Conservation (phyloP, 2,888 invertebrate species). For the Platypus cylindrus region DNA sequence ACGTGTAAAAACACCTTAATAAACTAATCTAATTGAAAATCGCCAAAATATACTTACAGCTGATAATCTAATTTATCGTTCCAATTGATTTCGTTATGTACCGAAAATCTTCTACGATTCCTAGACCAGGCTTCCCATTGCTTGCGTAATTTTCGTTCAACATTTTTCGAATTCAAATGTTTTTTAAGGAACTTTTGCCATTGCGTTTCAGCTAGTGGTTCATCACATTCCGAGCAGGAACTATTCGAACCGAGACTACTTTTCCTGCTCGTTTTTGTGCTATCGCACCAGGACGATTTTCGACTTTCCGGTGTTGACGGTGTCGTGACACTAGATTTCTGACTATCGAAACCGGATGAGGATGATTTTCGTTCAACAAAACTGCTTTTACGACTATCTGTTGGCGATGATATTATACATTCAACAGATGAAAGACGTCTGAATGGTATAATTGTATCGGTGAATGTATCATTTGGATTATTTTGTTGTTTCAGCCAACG, state of each 20-base stretch:
- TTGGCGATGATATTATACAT: conserved; percentile 24
- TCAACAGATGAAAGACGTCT: conserved; percentile 24
- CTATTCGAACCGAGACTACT: conserved; percentile 34
- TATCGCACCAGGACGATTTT: conserved; percentile 26
- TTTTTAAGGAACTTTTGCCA: conserved; percentile 31
- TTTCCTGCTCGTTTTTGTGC: conserved; percentile 29
- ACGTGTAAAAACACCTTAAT: too few relatives aligned
- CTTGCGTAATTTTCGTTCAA: conserved; percentile 32
- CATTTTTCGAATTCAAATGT: conserved; percentile 28
- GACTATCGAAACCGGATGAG: conserved; percentile 29
- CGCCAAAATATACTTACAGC: conserved; percentile 23
- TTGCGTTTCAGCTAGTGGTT: conserved; percentile 25
- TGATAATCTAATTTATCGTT: conserved; percentile 20
- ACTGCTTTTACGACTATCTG: conserved; percentile 29
- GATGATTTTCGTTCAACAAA: conserved; percentile 23
- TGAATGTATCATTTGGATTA: conserved; percentile 18
- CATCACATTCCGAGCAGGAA: conserved; percentile 34
- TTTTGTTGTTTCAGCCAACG: conserved; percentile 35
- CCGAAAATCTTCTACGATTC: conserved; percentile 32
- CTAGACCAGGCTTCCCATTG: conserved; percentile 36
- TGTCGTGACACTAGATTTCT: conserved; percentile 28
- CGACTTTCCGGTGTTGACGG: conserved; percentile 29
- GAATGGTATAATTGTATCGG: conserved; percentile 14
- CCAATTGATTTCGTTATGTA: conserved; percentile 24
- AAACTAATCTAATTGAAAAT: too few relatives aligned